Percentiles rank a stretch among this genome's conserved stretches.
Evolutionary conservation across 2,888 invertebrate species (phyloP).

Genomic region (Drosophila kambysellisi): DNA sequence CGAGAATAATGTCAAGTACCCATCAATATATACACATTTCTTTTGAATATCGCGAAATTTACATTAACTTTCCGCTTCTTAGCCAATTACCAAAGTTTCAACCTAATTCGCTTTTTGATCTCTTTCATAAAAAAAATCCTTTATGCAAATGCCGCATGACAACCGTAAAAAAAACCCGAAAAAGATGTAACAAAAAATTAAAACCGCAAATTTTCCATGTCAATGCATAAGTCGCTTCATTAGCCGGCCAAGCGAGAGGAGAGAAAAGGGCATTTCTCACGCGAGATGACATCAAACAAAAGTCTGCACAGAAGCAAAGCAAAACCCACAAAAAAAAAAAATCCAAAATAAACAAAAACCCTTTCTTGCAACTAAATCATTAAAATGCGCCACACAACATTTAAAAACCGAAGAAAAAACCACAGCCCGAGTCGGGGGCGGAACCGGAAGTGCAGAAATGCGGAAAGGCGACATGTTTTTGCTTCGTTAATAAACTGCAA

Average conservation of each 20-base stretch:
- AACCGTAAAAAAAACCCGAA: slow-evolving; percentile 52
- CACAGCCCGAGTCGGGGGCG: slow-evolving; percentile 22
- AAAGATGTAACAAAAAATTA: slow-evolving; percentile 21
- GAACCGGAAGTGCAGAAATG: slow-evolving; percentile 32
- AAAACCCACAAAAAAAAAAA: slow-evolving; percentile 13
- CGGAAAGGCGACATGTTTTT: slow-evolving; percentile 69
- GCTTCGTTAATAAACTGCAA: slow-evolving; percentile 77
- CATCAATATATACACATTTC: not conserved
- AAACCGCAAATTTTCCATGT: slow-evolving; percentile 79
- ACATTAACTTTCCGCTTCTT: slow-evolving; percentile 8
- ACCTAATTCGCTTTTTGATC: slow-evolving; percentile 28
- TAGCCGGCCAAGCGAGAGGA: slow-evolving; percentile 50
- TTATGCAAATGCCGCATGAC: slow-evolving; percentile 71
- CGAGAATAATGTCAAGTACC: not conserved
- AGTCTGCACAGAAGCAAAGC: slow-evolving; percentile 29
- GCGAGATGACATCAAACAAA: slow-evolving; percentile 66
- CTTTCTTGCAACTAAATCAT: slow-evolving; percentile 64
- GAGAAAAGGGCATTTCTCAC: slow-evolving; percentile 27
- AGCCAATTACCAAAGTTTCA: slow-evolving; percentile 65
- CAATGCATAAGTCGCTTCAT: slow-evolving; percentile 80
- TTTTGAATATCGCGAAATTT: not conserved
- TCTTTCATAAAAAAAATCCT: slow-evolving; percentile 4
- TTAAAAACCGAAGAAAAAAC: slow-evolving; percentile 20
- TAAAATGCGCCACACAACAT: slow-evolving; percentile 53
- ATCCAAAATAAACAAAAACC: slow-evolving; percentile 9